Conservation (phyloP, 2,888 invertebrate species). For the Clusia tigrina region DNA sequence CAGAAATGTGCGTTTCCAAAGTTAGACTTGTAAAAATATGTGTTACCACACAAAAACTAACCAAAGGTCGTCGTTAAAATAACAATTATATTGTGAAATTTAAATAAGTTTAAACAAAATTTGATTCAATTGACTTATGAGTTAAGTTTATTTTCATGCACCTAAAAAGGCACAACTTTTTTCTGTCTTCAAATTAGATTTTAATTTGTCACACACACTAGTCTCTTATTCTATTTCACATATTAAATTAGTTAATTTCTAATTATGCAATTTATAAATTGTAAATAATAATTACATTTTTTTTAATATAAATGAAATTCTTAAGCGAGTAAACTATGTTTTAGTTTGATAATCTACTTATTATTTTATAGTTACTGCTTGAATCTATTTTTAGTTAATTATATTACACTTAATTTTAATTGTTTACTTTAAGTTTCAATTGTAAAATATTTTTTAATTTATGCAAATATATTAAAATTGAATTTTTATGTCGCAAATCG, state of each 20-base stretch:
- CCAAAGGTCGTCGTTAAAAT: constrained; percentile 5
- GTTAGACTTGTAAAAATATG: neutral
- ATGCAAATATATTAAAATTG: too few species aligned
- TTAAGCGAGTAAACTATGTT: constrained; percentile 8
- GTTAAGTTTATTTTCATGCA: neutral
- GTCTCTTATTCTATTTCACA: constrained; percentile 51
- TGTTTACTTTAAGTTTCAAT: neutral
- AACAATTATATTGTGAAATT: neutral
- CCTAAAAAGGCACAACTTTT: constrained; percentile 31
- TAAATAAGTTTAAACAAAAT: neutral
- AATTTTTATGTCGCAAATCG: too few species aligned
- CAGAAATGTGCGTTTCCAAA: neutral
- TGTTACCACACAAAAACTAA: neutral
- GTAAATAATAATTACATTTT: neutral
- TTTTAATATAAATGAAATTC: constrained; percentile 15
- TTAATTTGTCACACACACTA: constrained; percentile 43
- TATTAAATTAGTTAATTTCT: constrained; percentile 23
- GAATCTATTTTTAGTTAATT: too few species aligned
- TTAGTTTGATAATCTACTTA: too few species aligned
- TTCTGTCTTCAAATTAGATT: constrained; percentile 25
- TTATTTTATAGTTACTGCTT: too few species aligned
- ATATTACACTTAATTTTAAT: constrained; percentile 1
- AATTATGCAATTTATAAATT: neutral
- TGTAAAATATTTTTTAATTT: too few species aligned
- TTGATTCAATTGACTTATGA: neutral